Conservation (phyloP, 2,888 invertebrate species). For the Dorcus hopei region DNA sequence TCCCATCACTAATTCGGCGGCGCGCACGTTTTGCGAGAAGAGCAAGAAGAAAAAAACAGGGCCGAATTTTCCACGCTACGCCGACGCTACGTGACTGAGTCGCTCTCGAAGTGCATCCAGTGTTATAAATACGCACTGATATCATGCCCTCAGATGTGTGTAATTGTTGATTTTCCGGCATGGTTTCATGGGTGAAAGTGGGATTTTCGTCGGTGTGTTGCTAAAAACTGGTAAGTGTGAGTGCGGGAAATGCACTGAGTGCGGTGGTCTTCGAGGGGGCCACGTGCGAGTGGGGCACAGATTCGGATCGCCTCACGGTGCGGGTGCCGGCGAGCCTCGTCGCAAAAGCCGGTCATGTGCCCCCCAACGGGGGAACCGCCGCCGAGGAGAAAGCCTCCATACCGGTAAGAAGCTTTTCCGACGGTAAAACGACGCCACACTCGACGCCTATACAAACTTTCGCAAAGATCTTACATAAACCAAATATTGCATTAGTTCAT, state of each 20-base stretch:
- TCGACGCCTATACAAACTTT: too few relatives aligned
- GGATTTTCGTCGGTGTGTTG: background rate
- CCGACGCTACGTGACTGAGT: background rate
- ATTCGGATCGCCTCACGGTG: conserved; percentile 48
- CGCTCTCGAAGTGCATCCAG: background rate
- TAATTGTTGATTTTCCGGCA: background rate
- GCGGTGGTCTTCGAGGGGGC: conserved; percentile 40
- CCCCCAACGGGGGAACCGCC: conserved; percentile 51
- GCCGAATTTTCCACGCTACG: background rate
- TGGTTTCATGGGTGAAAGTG: background rate
- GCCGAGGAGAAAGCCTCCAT: conserved; percentile 51
- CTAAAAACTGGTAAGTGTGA: conserved; percentile 22
- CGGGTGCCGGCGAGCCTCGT: conserved; percentile 51
- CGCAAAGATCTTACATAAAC: too few relatives aligned
- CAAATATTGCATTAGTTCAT: too few relatives aligned
- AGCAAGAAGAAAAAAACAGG: background rate
- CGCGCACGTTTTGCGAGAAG: background rate
- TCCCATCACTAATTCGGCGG: background rate
- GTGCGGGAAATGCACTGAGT: conserved; percentile 41
- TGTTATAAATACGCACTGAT: conserved; percentile 2
- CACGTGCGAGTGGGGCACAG: conserved; percentile 46
- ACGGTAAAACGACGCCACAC: too few relatives aligned
- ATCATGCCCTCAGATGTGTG: background rate
- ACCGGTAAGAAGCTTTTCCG: conserved; percentile 39
- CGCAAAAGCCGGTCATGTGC: conserved; percentile 51